Evolutionary conservation across 2,888 invertebrate species (phyloP).

Genomic region (Leptopilina drosophilae): DNA sequence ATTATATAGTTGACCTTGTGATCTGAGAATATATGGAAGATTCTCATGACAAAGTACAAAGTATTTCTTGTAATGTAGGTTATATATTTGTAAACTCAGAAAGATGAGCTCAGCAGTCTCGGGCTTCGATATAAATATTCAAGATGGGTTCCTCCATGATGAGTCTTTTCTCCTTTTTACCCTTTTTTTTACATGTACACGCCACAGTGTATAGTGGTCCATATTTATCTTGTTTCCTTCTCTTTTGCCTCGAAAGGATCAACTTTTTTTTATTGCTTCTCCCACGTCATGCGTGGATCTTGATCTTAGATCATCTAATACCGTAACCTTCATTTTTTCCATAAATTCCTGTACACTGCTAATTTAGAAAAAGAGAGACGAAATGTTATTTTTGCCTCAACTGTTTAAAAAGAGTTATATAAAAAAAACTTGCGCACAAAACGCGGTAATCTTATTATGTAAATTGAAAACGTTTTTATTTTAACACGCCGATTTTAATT

Average conservation of each 20-base stretch:
- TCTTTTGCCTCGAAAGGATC: not conserved
- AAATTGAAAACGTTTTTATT: too few relatives aligned
- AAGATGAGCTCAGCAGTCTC: conserved; percentile 12
- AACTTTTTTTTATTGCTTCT: not conserved
- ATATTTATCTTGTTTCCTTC: not conserved
- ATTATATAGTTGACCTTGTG: conserved; percentile 16
- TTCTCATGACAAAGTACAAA: conserved; percentile 33
- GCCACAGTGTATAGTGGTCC: not conserved
- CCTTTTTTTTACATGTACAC: not conserved
- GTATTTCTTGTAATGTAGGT: conserved; percentile 22
- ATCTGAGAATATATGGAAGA: conserved; percentile 13
- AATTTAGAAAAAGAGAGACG: too few relatives aligned
- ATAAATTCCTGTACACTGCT: not conserved
- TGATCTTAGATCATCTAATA: conserved; percentile 10
- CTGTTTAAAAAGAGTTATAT: too few relatives aligned
- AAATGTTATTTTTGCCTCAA: too few relatives aligned
- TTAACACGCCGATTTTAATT: too few relatives aligned
- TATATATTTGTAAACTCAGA: not conserved
- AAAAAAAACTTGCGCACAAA: too few relatives aligned
- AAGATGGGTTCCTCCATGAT: conserved; percentile 28
- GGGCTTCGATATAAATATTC: conserved; percentile 28
- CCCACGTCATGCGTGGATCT: not conserved
- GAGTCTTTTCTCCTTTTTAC: conserved; percentile 10
- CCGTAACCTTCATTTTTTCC: not conserved
- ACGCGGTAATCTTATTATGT: too few relatives aligned